A percentile compares a stretch with the other conserved stretches of the same genome.
phyloP scores from a whole-genome alignment of 1,140 invertebrate species.

The Saccostrea glomerata region DNA sequence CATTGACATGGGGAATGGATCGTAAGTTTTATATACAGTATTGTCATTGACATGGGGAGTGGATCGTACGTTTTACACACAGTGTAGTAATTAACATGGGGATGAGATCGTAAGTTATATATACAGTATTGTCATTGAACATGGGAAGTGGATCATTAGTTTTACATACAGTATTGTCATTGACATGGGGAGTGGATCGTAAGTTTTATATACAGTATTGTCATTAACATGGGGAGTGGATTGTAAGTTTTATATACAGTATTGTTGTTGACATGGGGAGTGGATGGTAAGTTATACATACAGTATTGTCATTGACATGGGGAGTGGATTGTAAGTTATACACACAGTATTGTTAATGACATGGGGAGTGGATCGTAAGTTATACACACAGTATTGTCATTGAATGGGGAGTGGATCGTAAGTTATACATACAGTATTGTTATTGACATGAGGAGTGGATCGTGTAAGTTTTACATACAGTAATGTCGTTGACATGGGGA shows the following conservation, averaged over 20 bases:
- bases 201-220: conserved; percentile 1
- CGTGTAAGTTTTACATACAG: neutral
- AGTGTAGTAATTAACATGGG: neutral
- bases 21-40: conserved; percentile 22
- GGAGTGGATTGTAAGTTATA: neutral
- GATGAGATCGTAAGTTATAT: neutral
- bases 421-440: neutral
- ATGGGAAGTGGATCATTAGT: neutral
- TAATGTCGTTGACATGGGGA: neutral
- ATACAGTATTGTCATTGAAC: neutral
- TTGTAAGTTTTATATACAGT: neutral
- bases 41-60: neutral
- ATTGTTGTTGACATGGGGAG: neutral
- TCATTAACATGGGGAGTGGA: neutral
- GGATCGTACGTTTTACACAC: neutral
- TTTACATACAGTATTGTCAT: neutral
- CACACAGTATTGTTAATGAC: neutral
- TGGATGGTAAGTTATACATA: neutral
- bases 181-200: neutral
- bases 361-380: conserved; percentile 2
- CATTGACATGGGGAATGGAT: neutral
- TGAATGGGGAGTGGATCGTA: neutral
- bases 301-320: neutral
- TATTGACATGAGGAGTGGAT: neutral
- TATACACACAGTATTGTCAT: neutral